A percentile compares a stretch with the other conserved stretches of the same genome.
Conservation (phyloP, 2,888 invertebrate species). For the Ophion costatus region DNA sequence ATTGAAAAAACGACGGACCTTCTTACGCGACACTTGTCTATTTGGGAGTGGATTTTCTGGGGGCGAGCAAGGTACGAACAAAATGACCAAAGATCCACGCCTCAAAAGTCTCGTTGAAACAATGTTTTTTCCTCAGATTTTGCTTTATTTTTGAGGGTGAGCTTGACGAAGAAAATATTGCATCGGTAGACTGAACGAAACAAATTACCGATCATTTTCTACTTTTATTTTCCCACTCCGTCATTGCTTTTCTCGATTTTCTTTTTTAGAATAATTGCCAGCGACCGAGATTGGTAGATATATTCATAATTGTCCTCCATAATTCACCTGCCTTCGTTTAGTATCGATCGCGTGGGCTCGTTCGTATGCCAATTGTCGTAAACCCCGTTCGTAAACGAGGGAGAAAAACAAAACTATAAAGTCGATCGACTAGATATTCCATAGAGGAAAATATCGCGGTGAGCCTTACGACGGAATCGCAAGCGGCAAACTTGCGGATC, state of each 20-base stretch:
- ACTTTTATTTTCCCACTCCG: conserved; percentile 9
- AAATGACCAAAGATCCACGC: background rate
- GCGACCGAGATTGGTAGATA: conserved; percentile 41
- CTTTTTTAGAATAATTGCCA: conserved; percentile 34
- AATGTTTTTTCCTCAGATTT: conserved; percentile 1
- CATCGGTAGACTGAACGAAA: conserved; percentile 26
- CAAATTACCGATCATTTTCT: conserved; percentile 20
- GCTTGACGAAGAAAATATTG: conserved; percentile 29
- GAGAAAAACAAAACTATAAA: conserved; percentile 18
- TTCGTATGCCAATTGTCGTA: conserved; percentile 39
- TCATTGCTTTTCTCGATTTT: conserved; percentile 29
- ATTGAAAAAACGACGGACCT: background rate
- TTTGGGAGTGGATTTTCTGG: background rate
- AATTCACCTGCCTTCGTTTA: conserved; percentile 33
- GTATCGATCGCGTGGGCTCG: conserved; percentile 45
- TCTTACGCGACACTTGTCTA: background rate
- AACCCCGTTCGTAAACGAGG: conserved; percentile 25
- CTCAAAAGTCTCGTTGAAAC: background rate
- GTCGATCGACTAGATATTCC: conserved; percentile 39
- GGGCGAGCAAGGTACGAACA: background rate
- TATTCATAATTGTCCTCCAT: conserved; percentile 41
- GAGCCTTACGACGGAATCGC: conserved; percentile 14
- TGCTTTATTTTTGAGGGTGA: background rate
- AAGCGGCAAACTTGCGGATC: conserved; percentile 22
- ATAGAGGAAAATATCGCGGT: conserved; percentile 1